phyloP scores from a whole-genome alignment of 2,888 invertebrate genomes.

The Steinernema hermaphroditum region DNA sequence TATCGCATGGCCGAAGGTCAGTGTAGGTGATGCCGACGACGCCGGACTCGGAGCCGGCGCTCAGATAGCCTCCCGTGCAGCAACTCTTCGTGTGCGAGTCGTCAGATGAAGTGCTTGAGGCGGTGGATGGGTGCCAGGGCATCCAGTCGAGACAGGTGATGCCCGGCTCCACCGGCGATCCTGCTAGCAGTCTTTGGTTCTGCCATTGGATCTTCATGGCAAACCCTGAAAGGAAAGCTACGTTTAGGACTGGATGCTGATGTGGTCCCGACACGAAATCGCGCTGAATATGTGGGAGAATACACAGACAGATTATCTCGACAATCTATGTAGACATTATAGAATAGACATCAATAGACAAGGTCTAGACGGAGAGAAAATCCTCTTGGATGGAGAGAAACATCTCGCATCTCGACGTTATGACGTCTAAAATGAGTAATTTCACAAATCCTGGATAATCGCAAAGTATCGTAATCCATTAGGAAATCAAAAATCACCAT shows the following conservation, averaged over 20 bases:
- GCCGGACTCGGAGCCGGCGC: conserved; percentile 60
- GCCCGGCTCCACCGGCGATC: conserved; percentile 23
- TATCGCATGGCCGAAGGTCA: conserved; percentile 39
- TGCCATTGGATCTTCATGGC: conserved; percentile 26
- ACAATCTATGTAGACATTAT: too few relatives aligned
- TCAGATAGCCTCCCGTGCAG: conserved; percentile 48
- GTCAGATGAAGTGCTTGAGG: background rate
- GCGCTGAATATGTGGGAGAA: background rate
- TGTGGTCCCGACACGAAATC: background rate
- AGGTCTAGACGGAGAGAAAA: too few relatives aligned
- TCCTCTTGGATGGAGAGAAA: too few relatives aligned
- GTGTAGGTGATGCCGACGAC: conserved; percentile 64
- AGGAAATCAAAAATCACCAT: too few relatives aligned
- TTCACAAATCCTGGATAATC: too few relatives aligned
- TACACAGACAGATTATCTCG: too few relatives aligned
- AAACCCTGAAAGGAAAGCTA: background rate
- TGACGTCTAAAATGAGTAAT: too few relatives aligned
- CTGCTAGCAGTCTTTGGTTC: background rate
- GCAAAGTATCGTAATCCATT: too few relatives aligned
- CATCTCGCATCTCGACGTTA: too few relatives aligned
- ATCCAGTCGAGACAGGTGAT: conserved; percentile 52
- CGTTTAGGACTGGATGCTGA: background rate
- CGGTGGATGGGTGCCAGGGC: conserved; percentile 33
- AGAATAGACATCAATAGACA: too few relatives aligned
- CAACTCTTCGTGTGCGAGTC: conserved; percentile 35